These are phyloP conservation scores for Terrapene triunguis DNA, from an alignment of 2,113 vertebrate species.

Conservation along the genomic window DNA sequence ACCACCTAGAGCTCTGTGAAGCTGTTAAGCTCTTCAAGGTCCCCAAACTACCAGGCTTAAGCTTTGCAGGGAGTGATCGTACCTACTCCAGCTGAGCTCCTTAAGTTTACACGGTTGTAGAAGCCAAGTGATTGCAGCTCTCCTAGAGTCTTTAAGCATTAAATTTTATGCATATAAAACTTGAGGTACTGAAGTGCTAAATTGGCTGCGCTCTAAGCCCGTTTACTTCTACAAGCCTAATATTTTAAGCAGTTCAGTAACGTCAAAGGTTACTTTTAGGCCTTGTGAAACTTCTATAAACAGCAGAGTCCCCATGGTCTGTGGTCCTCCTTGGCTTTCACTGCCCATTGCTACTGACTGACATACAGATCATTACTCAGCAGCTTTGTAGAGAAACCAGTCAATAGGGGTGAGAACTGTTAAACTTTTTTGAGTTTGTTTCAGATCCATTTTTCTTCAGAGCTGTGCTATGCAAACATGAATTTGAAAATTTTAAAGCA, in stretches of 20 bases:
- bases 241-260: background rate
- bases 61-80: background rate
- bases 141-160: slow-evolving; percentile 34
- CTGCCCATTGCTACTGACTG: background rate
- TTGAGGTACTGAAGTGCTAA: slow-evolving; percentile 33
- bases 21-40: background rate
- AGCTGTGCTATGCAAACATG: background rate
- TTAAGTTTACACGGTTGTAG: slow-evolving; percentile 4
- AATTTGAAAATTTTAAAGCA: background rate
- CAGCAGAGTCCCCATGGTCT: background rate
- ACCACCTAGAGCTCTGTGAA: background rate
- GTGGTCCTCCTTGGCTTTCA: background rate
- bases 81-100: slow-evolving; percentile 22
- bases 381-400: background rate
- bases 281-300: background rate
- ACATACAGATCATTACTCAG: background rate
- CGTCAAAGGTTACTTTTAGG: slow-evolving; percentile 4
- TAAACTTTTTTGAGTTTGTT: background rate
- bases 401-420: background rate
- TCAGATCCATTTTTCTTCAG: background rate
- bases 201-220: slow-evolving; percentile 45
- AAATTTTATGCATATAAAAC: slow-evolving; percentile 25
- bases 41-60: slow-evolving; percentile 16
- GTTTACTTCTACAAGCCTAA: slow-evolving; percentile 39
- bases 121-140: slow-evolving; percentile 53